Base-by-base conservation (phyloP, 37 sponge, comb jelly and placozoan species). In the Agelas oroides region DNA sequence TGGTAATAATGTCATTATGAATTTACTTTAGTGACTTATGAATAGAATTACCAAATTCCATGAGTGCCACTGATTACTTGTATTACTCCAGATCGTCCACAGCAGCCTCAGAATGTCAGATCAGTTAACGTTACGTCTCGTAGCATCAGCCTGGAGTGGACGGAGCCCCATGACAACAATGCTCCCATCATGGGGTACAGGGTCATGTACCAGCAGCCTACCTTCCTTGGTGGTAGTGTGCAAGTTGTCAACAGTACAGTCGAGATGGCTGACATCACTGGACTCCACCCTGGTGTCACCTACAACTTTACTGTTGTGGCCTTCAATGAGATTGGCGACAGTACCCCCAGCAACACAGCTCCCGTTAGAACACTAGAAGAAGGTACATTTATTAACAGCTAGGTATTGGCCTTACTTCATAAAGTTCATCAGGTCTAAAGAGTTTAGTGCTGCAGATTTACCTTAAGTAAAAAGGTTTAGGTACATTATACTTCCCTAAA, bases 81-180 rank as follows among this genome's bases (percentile, higher is more conserved):
- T n/a, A n/a, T n/a, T n/a, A n/a, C n/a, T 64, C 12, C 70, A 89
- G 89, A 20, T 38, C 41, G 41, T 69, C 84, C 89, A 25, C 73
- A 83, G 32, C 62, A 62, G 32, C 82, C 82, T 57, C 77, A 66
- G 16, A 65, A 84, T 46, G 27, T 81, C 32, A 80, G 65, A 13
- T 71, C 54, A 16, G 40, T 63, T 14, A 60, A 86, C 16, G 40
- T 77, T 1, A 37, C 64, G 11, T 60, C 86, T 54, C 27, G 38
- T 38, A 71, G 53, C 55, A 58, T 85, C 6, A 56, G 41, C 2
- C 68, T 85, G 14, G 5, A 14, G 23, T 85, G 89, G 88, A 63
- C 69, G 60, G 93, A 88, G 64, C 86, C 88, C 55, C 82, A 88
- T 66, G 71, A 85, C 56, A 88, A 86, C 74, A 88, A 93, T 81